Evolutionary conservation across 2,797 vertebrate genomes (phyloP).

Genomic region (Lates japonicus): DNA sequence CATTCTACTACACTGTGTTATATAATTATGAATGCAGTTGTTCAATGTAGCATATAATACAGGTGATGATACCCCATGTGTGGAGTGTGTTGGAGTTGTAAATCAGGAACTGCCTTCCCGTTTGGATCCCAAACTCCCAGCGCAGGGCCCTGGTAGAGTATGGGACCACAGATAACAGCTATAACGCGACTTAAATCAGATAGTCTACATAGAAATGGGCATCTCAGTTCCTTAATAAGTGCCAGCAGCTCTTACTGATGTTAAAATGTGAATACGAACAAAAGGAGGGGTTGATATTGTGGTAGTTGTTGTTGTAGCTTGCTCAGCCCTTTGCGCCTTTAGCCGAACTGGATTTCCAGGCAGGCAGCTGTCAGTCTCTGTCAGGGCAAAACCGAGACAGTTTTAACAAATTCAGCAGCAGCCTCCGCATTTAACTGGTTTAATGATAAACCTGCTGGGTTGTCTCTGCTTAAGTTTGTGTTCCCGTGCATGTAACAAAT

Average conservation of each 20-base stretch:
- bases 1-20: too few species aligned
- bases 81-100: constrained; percentile 27
- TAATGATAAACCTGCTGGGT: fast-evolving
- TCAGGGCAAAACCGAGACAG: constrained; percentile 6
- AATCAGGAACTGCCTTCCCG: constrained; percentile 43
- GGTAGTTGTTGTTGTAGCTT: constrained; percentile 41
- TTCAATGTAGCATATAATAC: background rate
- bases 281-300: background rate
- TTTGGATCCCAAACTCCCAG: constrained; percentile 37
- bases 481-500: background rate
- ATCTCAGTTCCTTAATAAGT: fast-evolving
- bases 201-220: background rate
- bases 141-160: constrained; percentile 45
- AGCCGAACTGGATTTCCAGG: constrained; percentile 36
- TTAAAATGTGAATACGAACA: background rate
- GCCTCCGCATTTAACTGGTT: background rate
- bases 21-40: background rate
- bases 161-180: background rate
- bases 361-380: constrained; percentile 71
- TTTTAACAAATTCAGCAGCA: constrained; percentile 7
- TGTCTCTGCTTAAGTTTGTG: background rate
- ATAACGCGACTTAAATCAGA: background rate
- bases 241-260: fast-evolving
- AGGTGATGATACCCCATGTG: background rate
- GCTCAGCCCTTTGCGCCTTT: constrained; percentile 23